Conservation (phyloP, 2,888 invertebrate genomes). For the Spatulosminthurus flaviceps region DNA sequence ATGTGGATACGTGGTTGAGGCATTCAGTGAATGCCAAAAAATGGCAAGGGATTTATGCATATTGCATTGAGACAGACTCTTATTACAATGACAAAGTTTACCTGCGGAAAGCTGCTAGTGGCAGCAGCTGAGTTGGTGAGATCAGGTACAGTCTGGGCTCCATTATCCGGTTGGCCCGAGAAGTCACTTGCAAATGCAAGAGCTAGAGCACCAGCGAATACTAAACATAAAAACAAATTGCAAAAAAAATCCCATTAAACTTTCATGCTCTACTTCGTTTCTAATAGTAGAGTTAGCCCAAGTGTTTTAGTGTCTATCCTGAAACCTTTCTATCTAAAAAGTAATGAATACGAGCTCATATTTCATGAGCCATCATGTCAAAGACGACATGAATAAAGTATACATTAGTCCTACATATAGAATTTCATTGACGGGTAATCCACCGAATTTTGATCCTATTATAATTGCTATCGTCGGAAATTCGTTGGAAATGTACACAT, state of each 20-base stretch:
- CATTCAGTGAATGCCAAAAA: too few relatives aligned
- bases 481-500: too few relatives aligned
- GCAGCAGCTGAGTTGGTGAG: background rate
- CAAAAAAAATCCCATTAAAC: background rate
- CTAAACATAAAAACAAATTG: slow-evolving; percentile 19
- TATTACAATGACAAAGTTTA: slow-evolving; percentile 5
- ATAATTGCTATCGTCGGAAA: too few relatives aligned
- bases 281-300: too few relatives aligned
- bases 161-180: background rate
- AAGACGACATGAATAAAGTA: too few relatives aligned
- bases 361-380: too few relatives aligned
- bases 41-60: background rate
- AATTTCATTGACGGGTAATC: too few relatives aligned
- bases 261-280: background rate
- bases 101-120: slow-evolving; percentile 15
- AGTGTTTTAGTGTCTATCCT: background rate
- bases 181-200: slow-evolving; percentile 28
- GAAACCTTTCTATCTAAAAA: too few relatives aligned
- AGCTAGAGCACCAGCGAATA: slow-evolving; percentile 28
- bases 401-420: too few relatives aligned
- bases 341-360: too few relatives aligned
- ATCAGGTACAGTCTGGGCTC: background rate
- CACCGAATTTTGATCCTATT: too few relatives aligned
- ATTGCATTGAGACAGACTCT: background rate
- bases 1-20: too few relatives aligned